A percentile compares a stretch with the other conserved stretches of the same genome.
Conservation (phyloP, 2,797 vertebrate genomes). For the Hoplostethus mediterraneus region DNA sequence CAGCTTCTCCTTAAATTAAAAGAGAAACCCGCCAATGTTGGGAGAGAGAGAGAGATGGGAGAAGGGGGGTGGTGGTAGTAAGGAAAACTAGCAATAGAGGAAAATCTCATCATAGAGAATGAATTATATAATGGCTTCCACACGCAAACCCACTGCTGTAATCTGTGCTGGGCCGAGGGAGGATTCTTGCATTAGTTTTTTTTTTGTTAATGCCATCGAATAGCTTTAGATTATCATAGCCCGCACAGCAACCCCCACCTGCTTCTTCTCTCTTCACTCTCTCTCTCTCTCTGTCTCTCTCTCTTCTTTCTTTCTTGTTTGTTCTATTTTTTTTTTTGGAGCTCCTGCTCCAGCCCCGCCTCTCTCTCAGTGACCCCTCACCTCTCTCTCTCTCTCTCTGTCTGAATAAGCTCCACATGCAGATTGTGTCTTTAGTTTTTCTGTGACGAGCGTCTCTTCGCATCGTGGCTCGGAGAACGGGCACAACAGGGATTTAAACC, state of each 20-base stretch:
- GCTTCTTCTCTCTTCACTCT: conserved; percentile 51
- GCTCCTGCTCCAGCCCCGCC: conserved; percentile 9
- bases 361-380: conserved; percentile 1
- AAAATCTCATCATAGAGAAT: conserved; percentile 83
- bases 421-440: conserved; percentile 32
- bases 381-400: neutral
- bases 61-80: conserved; percentile 39
- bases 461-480: conserved; percentile 3
- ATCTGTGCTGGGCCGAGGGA: conserved; percentile 77
- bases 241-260: conserved; percentile 58
- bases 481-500: neutral
- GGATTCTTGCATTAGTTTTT: conserved; percentile 79
- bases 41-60: conserved; percentile 14
- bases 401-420: conserved; percentile 44
- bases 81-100: conserved; percentile 68
- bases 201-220: conserved; percentile 76
- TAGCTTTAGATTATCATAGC: conserved; percentile 77
- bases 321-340: neutral
- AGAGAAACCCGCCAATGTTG: conserved; percentile 69
- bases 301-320: conserved; percentile 27
- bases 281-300: conserved; percentile 25
- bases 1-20: conserved; percentile 76
- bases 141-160: conserved; percentile 79
- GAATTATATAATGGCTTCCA: conserved; percentile 83
- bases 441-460: too few relatives aligned